These are phyloP conservation scores for Choreutis nemorana DNA, from an alignment of 2,888 invertebrate genomes.

Conservation along the genomic window DNA sequence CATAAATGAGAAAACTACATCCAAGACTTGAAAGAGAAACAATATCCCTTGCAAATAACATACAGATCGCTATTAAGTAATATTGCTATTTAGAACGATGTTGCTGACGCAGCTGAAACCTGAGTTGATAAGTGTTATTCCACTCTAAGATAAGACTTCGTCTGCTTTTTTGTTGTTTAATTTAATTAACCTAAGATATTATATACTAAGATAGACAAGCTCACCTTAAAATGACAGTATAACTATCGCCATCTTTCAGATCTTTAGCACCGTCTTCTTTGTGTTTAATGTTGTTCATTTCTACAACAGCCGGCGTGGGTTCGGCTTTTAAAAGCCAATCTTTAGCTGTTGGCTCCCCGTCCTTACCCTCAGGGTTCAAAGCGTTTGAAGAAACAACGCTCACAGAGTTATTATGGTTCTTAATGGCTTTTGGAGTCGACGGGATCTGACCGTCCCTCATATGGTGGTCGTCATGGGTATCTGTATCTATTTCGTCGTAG, in stretches of 20 bases:
- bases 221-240: constrained; percentile 78
- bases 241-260: constrained; percentile 71
- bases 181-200: too few relatives aligned
- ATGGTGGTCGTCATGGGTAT: constrained; percentile 71
- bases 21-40: too few relatives aligned
- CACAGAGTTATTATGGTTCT: constrained; percentile 54
- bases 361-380: constrained; percentile 38
- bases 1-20: too few relatives aligned
- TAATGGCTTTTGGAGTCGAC: constrained; percentile 42
- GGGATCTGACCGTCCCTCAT: constrained; percentile 52
- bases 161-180: too few relatives aligned
- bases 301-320: constrained; percentile 37
- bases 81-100: too few relatives aligned
- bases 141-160: too few relatives aligned
- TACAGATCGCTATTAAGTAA: too few relatives aligned
- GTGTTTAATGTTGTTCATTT: constrained; percentile 58
- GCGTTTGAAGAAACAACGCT: constrained; percentile 59
- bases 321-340: constrained; percentile 52
- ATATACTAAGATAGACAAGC: constrained; percentile 11
- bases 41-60: too few relatives aligned
- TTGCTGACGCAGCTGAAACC: too few relatives aligned
- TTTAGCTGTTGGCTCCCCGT: constrained; percentile 43
- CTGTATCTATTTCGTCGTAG: constrained; percentile 83
- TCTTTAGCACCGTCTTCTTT: constrained; percentile 53
- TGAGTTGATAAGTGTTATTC: too few relatives aligned